Evolutionary conservation across 1,140 invertebrate genomes (phyloP), one percentile per base, ranked within the genome.

Genomic region (Caenorhabditis tropicalis): DNA sequence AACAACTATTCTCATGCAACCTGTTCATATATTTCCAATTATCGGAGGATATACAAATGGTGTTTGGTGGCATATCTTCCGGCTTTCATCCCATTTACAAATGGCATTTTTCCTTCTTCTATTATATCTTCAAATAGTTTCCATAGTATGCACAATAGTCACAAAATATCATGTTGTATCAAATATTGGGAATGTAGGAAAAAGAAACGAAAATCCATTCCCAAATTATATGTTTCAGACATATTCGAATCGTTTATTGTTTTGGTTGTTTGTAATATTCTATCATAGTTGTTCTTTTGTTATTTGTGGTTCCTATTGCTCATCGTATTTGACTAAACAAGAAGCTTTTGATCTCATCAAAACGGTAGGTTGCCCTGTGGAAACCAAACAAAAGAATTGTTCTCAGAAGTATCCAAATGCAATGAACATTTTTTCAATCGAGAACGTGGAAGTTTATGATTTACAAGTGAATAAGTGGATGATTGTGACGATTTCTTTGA

Each of bases 21-120:
- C 58, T 19, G 58, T 65, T 36, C 36, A 65, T 36, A 65, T 65
- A 33, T 36, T 65, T 36, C 58, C 58, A 16, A 65, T 65, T 33
- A 65, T 65, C 19, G 58, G 58, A 33, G 58, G 58, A 36, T 65
- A 65, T 19, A 65, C 58, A 65, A 65, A 65, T 65, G 58, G 58
- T 19, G 29, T 65, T 33, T 65, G 29, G 58, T 65, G 58, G 58
- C 15, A 65, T 3, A n/a, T 65, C 3, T 65, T 65, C 15, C 33
- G 58, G 19, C n/a, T 65, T 9, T 65, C 58, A 19, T 65, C 58
- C 19, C 58, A 65, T 65, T 3, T 65, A 19, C 58, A 65, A 65
- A 65, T 65, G 58, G 58, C 12, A 19, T 33, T 65, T 16, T 65
- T 65, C 36, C 1, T 65, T 6, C 31, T 65, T 16, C 24, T 65